phyloP scores from a whole-genome alignment of 2,113 vertebrate species.

The Dicentrarchus labrax region DNA sequence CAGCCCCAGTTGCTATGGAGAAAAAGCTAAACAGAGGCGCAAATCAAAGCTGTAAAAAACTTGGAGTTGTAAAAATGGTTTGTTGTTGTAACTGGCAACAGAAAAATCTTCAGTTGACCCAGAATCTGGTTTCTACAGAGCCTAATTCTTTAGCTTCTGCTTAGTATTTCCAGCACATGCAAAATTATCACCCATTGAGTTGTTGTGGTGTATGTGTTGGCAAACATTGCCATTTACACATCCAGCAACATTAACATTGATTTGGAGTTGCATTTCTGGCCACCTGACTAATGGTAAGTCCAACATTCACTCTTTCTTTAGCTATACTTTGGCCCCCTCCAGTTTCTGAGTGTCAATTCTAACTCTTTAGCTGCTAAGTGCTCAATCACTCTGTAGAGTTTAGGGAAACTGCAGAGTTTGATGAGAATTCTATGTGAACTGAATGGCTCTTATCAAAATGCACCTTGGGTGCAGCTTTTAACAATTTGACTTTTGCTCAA shows the following conservation, averaged over 20 bases:
- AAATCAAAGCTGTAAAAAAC: neutral
- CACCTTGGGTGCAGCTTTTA: neutral
- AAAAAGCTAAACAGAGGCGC: neutral
- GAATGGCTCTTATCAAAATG: neutral
- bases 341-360: neutral
- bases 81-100: constrained; percentile 1
- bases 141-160: neutral
- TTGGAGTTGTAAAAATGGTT: neutral
- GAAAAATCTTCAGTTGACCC: neutral
- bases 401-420: neutral
- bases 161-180: neutral
- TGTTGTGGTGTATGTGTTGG: neutral
- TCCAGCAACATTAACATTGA: neutral
- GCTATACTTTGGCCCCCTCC: neutral
- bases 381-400: neutral
- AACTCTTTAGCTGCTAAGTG: neutral
- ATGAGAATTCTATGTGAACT: neutral
- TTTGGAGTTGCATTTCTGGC: neutral
- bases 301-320: neutral
- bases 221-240: neutral
- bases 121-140: neutral
- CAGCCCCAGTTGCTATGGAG: neutral
- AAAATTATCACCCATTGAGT: neutral
- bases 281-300: neutral
- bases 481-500: neutral